Base-by-base conservation (phyloP, 2,797 vertebrate species). In the Xyrichtys novacula region DNA sequence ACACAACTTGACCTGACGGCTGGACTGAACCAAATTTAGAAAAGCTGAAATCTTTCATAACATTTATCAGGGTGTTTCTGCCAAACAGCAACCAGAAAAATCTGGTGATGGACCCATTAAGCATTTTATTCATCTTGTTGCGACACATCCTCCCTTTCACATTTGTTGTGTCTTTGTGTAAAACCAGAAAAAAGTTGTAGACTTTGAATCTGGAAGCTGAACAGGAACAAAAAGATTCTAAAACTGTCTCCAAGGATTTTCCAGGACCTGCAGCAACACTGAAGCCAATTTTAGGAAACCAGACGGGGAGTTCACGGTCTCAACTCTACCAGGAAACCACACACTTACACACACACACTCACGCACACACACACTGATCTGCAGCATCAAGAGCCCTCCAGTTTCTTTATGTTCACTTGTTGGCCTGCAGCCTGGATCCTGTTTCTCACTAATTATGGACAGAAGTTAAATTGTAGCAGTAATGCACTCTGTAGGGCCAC, bases 391-490 rank as follows among this genome's bases (percentile, higher is more conserved):
- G 17, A 66, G 67, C 64, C 14, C 15, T 70, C 57, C 25, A 31
- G 44, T 60, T 70, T 74, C 60, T 75, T 69, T 72, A 70, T 75
- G 76, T 73, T 80, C 63, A 32, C 55, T 17, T 63, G 26, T 17
- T 78, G 70, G 84, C 65, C 63, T 19, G n/a, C 22, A 53, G 70
- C 76, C 78, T 12, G 22, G 81, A 69, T 81, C 77, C 69, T 44
- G 69, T 85, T 83, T 69, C 75, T 74, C 73, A 70, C 68, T 85
- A 83, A 85, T 87, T 87, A 75, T 57, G 73, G 80, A 65, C 70
- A 73, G 78, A 81, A 77, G 80, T 85, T 71, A 61, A 83, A 80
- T 68, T 76, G 74, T 26, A 43, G 81, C 36, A 1, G 39, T 74
- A 76, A 74, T 42, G 76, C 40, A 59, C 71, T 65, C 64, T 62